Percentiles rank a stretch among this genome's conserved stretches.
These are phyloP conservation scores for Pristionchus exspectatus DNA, from an alignment of 2,888 invertebrate genomes.

Conservation along the genomic window DNA sequence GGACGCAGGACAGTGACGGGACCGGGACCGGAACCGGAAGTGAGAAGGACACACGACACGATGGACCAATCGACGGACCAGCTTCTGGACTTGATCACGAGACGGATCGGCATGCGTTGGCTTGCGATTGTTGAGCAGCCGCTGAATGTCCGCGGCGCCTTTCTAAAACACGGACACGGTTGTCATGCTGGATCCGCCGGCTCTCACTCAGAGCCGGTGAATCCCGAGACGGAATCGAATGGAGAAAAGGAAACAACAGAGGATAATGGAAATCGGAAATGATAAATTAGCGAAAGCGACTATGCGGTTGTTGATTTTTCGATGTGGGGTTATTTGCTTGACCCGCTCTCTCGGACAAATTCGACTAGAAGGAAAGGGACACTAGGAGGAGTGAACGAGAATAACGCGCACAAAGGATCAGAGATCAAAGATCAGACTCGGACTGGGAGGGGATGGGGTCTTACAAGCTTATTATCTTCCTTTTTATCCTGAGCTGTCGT, in stretches of 20 bases:
- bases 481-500: constrained; percentile 16
- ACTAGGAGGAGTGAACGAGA: not conserved
- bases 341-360: constrained; percentile 45
- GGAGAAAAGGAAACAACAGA: constrained; percentile 39
- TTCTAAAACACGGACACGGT: constrained; percentile 64
- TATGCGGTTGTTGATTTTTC: constrained; percentile 45
- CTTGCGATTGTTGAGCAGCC: constrained; percentile 70
- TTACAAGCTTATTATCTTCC: constrained; percentile 52
- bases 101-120: constrained; percentile 65
- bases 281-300: not conserved
- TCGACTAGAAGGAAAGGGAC: constrained; percentile 8
- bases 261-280: constrained; percentile 44
- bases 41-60: not conserved
- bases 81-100: constrained; percentile 74
- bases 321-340: not conserved
- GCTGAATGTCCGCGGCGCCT: constrained; percentile 73
- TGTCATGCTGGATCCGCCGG: constrained; percentile 30
- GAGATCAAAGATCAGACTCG: constrained; percentile 39
- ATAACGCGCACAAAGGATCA: constrained; percentile 41
- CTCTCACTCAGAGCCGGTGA: not conserved
- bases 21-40: not conserved
- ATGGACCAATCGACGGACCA: constrained; percentile 67
- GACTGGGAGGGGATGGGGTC: constrained; percentile 32
- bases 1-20: not conserved
- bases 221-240: not conserved